These are phyloP conservation scores for Hemibagrus wyckioides DNA, from an alignment of 2,113 vertebrate species.

Conservation along the genomic window DNA sequence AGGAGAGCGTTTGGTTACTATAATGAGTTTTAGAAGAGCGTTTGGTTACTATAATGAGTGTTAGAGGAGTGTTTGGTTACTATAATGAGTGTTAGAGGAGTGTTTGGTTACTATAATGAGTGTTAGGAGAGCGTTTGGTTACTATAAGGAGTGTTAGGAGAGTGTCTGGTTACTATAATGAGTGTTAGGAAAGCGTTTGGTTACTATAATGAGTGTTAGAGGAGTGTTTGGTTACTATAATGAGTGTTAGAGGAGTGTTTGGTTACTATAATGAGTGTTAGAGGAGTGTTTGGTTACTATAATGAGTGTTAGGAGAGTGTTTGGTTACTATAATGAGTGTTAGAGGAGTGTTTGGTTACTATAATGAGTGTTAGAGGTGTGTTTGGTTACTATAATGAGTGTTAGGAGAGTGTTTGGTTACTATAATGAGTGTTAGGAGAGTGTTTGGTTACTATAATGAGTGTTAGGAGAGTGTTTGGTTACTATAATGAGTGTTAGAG, in stretches of 20 bases:
- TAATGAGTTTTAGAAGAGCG: too few relatives aligned
- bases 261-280: too few relatives aligned
- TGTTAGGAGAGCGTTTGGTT: neutral
- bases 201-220: too few relatives aligned
- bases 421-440: neutral
- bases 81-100: neutral
- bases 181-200: too few relatives aligned
- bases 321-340: neutral
- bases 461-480: neutral
- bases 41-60: too few relatives aligned
- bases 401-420: neutral
- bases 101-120: neutral
- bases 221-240: too few relatives aligned
- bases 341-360: neutral
- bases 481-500: too few relatives aligned
- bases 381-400: neutral
- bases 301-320: neutral
- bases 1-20: too few relatives aligned
- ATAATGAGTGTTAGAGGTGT: neutral
- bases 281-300: neutral
- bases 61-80: too few relatives aligned
- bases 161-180: too few relatives aligned
- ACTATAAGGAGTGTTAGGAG: too few relatives aligned
- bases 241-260: too few relatives aligned
- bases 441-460: neutral